Evolutionary conservation across 2,888 invertebrate genomes (phyloP).

Genomic region (Polyploca ridens): DNA sequence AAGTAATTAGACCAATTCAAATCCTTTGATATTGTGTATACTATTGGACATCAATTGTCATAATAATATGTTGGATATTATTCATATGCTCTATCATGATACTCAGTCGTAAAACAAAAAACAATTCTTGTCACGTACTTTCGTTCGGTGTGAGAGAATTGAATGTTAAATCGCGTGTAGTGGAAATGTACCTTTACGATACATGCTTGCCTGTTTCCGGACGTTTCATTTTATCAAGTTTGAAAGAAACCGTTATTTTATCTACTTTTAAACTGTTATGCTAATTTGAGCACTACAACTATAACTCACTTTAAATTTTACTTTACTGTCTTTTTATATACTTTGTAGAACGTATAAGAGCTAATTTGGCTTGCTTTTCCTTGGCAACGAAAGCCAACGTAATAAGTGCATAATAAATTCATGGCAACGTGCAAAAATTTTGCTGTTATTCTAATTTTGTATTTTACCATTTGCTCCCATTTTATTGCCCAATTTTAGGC

Average conservation of each 20-base stretch:
- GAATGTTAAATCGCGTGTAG: conserved; percentile 44
- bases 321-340: background rate
- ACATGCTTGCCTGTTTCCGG: conserved; percentile 32
- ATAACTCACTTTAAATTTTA: conserved; percentile 16
- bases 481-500: background rate
- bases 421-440: conserved; percentile 21
- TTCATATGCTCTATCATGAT: background rate
- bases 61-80: background rate
- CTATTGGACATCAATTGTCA: background rate
- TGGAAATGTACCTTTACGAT: conserved; percentile 33
- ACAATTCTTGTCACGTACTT: conserved; percentile 48
- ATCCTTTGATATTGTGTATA: background rate
- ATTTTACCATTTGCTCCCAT: conserved; percentile 17
- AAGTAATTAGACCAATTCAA: background rate
- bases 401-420: conserved; percentile 39
- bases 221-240: conserved; percentile 26
- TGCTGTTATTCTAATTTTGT: conserved; percentile 31
- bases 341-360: conserved; percentile 22
- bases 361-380: conserved; percentile 32
- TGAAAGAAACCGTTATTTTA: conserved; percentile 16
- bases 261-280: conserved; percentile 8
- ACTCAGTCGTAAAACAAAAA: conserved; percentile 36
- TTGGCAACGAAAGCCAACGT: conserved; percentile 20
- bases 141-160: conserved; percentile 38
- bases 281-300: conserved; percentile 23